These are phyloP conservation scores for Semibalanus balanoides DNA, from an alignment of 1,140 invertebrate species.

Conservation along the genomic window DNA sequence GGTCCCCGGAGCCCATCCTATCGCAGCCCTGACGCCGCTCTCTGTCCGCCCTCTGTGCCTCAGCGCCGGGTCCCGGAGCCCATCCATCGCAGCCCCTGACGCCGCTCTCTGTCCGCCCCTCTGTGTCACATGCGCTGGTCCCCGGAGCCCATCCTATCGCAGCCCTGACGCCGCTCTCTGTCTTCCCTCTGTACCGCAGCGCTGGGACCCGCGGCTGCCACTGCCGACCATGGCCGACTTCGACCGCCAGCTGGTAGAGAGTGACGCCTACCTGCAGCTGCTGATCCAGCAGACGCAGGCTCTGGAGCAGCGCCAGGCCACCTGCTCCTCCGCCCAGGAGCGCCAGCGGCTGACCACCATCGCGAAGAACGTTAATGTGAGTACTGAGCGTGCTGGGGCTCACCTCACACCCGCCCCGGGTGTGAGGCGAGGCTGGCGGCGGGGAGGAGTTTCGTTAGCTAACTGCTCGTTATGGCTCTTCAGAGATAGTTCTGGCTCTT, in stretches of 20 bases:
- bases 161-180: constrained; percentile 4
- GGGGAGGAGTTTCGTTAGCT: too few species aligned
- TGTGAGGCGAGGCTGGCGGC: too few species aligned
- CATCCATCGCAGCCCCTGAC: too few species aligned
- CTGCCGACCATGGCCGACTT: constrained; percentile 58
- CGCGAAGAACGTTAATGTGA: background rate
- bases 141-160: background rate
- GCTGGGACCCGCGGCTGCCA: constrained; percentile 42
- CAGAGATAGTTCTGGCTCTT: too few species aligned
- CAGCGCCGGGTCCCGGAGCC: constrained; percentile 45
- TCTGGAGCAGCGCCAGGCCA: constrained; percentile 32
- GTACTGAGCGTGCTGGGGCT: too few species aligned
- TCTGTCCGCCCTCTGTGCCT: constrained; percentile 19
- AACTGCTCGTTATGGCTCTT: too few species aligned
- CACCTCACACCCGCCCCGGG: too few species aligned
- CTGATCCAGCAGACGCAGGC: constrained; percentile 71
- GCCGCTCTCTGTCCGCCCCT: too few species aligned
- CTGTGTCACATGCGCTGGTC: too few species aligned
- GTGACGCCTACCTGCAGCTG: constrained; percentile 89
- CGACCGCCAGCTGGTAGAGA: constrained; percentile 81
- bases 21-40: background rate
- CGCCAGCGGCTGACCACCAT: background rate
- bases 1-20: background rate
- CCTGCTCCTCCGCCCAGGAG: background rate
- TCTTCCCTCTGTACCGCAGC: constrained; percentile 27